Conservation (phyloP, 2,888 invertebrate species). For the Germaria angustata region DNA sequence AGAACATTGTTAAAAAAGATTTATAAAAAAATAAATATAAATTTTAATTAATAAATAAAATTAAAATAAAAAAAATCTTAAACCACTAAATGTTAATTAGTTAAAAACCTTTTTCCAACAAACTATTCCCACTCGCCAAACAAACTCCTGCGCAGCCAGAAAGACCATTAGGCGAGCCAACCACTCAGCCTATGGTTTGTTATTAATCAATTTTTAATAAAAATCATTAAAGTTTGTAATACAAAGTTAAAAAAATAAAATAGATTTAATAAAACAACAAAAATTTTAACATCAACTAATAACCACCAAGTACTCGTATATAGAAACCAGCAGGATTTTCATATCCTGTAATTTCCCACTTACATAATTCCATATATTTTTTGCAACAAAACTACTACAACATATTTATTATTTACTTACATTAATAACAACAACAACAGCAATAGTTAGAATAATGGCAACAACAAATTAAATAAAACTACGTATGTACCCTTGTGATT, state of each 20-base stretch:
- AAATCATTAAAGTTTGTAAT: conserved; percentile 26
- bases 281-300: conserved; percentile 5
- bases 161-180: neutral
- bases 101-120: conserved; percentile 68
- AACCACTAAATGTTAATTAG: conserved; percentile 78
- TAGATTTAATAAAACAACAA: conserved; percentile 27
- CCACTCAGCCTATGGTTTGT: neutral
- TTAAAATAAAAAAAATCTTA: conserved; percentile 21
- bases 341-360: neutral
- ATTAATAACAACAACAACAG: conserved; percentile 11
- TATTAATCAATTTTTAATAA: conserved; percentile 55
- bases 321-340: neutral
- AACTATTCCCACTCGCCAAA: neutral
- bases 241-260: conserved; percentile 49
- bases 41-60: conserved; percentile 52
- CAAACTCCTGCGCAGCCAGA: neutral
- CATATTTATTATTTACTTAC: conserved; percentile 49
- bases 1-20: conserved; percentile 26
- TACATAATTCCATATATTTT: conserved; percentile 39
- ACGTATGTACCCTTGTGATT: conserved; percentile 56
- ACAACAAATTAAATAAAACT: conserved; percentile 32
- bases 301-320: conserved; percentile 33
- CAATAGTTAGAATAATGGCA: no score
- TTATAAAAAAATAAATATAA: conserved; percentile 27
- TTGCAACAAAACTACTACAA: conserved; percentile 19